A percentile compares a stretch with the other conserved stretches of the same genome.
These are phyloP conservation scores for Anguilla japonica DNA, from an alignment of 2,113 vertebrate genomes.

Conservation along the genomic window DNA sequence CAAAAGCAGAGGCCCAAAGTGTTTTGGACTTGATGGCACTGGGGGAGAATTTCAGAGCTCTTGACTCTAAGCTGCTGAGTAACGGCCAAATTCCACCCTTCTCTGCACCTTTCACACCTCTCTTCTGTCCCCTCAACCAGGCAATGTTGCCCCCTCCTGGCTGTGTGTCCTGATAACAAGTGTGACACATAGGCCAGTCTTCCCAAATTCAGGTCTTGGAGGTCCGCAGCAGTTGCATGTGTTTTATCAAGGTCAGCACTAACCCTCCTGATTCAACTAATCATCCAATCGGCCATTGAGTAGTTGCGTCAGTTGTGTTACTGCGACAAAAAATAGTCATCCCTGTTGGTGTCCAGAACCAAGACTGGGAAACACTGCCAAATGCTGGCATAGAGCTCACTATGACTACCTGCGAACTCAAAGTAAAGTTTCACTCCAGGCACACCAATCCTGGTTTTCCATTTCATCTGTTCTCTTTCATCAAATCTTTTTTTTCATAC, in stretches of 20 bases:
- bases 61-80: slow-evolving; percentile 25
- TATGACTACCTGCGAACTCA: neutral
- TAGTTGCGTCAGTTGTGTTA: too few species aligned
- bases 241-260: neutral
- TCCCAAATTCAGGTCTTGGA: too few species aligned
- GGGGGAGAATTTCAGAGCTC: slow-evolving; percentile 24
- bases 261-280: too few species aligned
- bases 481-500: neutral
- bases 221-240: neutral
- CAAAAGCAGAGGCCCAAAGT: neutral
- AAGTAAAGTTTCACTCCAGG: neutral
- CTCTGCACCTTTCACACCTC: neutral
- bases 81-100: slow-evolving; percentile 34
- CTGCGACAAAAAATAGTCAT: too few species aligned
- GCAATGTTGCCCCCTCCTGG: neutral
- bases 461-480: neutral
- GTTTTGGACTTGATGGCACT: neutral
- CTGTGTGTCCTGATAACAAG: neutral
- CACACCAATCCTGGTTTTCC: neutral
- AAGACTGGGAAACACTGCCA: too few species aligned
- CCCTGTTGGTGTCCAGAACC: too few species aligned
- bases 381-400: too few species aligned
- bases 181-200: neutral
- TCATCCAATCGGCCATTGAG: too few species aligned
- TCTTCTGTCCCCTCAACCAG: neutral